A percentile compares a stretch with the other conserved stretches of the same genome.
Conservation (phyloP, 1,140 invertebrate species). For the Temnothorax curvispinosus region DNA sequence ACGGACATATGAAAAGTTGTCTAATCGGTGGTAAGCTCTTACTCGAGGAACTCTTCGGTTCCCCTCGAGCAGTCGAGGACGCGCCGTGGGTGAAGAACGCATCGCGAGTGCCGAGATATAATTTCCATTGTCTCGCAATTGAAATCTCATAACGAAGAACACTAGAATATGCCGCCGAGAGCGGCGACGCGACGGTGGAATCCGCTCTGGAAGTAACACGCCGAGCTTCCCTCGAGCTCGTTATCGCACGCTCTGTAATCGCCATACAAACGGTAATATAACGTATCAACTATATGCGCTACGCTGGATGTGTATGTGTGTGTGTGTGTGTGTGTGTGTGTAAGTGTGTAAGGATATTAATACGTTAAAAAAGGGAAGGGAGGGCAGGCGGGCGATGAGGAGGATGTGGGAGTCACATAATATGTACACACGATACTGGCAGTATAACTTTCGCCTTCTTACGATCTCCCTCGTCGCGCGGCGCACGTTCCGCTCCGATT, state of each 20-base stretch:
- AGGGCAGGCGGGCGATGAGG: background rate
- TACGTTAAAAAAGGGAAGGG: constrained; percentile 69
- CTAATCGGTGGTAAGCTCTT: background rate
- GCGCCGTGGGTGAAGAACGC: background rate
- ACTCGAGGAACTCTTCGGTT: background rate
- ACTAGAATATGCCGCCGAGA: constrained; percentile 21
- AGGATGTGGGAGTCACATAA: constrained; percentile 45
- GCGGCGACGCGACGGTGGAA: constrained; percentile 6
- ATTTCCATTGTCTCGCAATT: constrained; percentile 14
- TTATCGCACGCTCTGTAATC: constrained; percentile 21
- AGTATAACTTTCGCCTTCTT: constrained; percentile 74
- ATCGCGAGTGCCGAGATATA: background rate
- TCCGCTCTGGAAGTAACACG: constrained; percentile 33
- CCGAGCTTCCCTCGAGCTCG: constrained; percentile 11
- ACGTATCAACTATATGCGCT: constrained; percentile 57
- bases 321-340: constrained; percentile 22
- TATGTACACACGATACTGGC: constrained; percentile 83
- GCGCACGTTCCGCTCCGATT: constrained; percentile 12
- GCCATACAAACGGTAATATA: constrained; percentile 65
- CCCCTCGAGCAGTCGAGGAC: background rate
- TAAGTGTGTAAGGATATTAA: constrained; percentile 58
- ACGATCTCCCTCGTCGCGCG: constrained; percentile 38
- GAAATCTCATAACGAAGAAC: constrained; percentile 46
- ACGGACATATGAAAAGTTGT: background rate
- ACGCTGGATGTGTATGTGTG: constrained; percentile 40